Evolutionary conservation across 2,888 invertebrate genomes (phyloP).

Genomic region (Diplazon laetatorius): DNA sequence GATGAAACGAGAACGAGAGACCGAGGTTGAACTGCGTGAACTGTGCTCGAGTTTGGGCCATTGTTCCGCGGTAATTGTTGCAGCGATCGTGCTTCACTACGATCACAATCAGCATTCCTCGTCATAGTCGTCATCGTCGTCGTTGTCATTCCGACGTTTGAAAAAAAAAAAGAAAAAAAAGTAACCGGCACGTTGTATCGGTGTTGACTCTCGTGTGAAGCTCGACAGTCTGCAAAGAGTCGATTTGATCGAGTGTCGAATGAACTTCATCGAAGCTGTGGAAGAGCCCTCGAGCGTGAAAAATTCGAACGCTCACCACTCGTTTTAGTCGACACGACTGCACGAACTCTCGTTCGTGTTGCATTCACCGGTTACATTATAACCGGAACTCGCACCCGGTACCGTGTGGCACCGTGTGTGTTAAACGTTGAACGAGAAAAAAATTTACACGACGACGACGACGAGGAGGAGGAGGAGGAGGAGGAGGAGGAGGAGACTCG

Average conservation of each 20-base stretch:
- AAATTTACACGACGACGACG: too few relatives aligned
- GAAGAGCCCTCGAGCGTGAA: constrained; percentile 21
- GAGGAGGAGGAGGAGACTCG: too few relatives aligned
- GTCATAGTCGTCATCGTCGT: neutral
- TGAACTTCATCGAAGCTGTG: constrained; percentile 33
- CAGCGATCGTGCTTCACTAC: constrained; percentile 10
- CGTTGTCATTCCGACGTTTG: neutral
- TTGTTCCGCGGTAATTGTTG: constrained; percentile 21
- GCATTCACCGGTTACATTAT: constrained; percentile 30
- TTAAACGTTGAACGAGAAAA: too few relatives aligned
- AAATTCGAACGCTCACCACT: constrained; percentile 23
- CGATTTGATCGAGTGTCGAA: constrained; percentile 37
- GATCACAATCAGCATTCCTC: constrained; percentile 8
- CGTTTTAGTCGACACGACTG: constrained; percentile 6
- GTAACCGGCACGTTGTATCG: neutral
- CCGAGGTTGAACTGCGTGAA: too few relatives aligned
- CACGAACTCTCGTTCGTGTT: neutral
- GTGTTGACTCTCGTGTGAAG: constrained; percentile 9
- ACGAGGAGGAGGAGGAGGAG: too few relatives aligned
- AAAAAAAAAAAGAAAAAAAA: neutral
- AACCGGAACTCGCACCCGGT: neutral
- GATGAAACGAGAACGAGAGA: too few relatives aligned
- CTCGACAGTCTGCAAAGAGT: constrained; percentile 1
- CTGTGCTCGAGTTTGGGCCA: constrained; percentile 12
- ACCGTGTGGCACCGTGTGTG: neutral